Conservation (phyloP, 1,140 invertebrate species). For the Microplitis mediator region DNA sequence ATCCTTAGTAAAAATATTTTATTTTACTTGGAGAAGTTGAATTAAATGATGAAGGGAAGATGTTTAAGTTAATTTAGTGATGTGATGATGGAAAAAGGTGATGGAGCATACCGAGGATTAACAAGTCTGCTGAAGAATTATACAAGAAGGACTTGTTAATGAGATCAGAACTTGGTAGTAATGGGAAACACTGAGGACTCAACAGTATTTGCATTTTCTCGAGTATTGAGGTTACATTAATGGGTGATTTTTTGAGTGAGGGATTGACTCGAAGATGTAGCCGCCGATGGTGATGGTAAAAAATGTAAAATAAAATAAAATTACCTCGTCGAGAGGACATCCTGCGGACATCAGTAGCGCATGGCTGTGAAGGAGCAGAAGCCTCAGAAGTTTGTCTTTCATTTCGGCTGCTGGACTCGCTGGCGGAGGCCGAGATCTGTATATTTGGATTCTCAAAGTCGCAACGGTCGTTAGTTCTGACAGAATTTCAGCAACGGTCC, state of each 20-base stretch:
- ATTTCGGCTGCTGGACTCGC: constrained; percentile 79
- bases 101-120: background rate
- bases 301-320: background rate
- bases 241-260: background rate
- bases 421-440: constrained; percentile 73
- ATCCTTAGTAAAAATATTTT: too few relatives aligned
- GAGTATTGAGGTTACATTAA: constrained; percentile 3
- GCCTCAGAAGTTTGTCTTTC: constrained; percentile 89
- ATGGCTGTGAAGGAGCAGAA: constrained; percentile 86
- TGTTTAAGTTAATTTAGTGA: background rate
- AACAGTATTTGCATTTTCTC: constrained; percentile 56
- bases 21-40: background rate
- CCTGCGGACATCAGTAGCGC: constrained; percentile 83
- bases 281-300: background rate
- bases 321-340: constrained; percentile 92
- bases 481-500: constrained; percentile 90
- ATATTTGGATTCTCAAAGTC: constrained; percentile 87
- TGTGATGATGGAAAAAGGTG: too few relatives aligned
- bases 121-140: constrained; percentile 11
- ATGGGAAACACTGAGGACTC: too few relatives aligned
- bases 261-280: background rate
- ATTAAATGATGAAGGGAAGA: background rate
- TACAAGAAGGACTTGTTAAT: constrained; percentile 60
- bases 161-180: constrained; percentile 57
- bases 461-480: constrained; percentile 90